A percentile compares a stretch with the other conserved stretches of the same genome.
phyloP scores from a whole-genome alignment of 1,140 invertebrate species.

The Galleria mellonella region DNA sequence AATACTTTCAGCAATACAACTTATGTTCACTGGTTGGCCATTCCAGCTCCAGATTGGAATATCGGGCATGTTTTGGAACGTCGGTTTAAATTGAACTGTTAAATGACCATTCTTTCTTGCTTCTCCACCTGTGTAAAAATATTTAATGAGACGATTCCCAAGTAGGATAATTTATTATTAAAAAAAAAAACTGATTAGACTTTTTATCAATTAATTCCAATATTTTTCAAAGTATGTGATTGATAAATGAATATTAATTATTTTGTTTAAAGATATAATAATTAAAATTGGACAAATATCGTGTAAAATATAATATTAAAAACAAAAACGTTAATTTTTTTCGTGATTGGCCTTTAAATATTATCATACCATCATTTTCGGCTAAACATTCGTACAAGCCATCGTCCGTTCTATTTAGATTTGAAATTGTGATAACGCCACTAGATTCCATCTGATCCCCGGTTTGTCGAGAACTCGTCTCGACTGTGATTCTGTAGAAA shows the following conservation, averaged over 20 bases:
- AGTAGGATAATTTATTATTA: too few relatives aligned
- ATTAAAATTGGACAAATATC: too few relatives aligned
- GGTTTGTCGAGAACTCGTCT: slow-evolving; percentile 57
- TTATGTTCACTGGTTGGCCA: slow-evolving; percentile 85
- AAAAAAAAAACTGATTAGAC: too few relatives aligned
- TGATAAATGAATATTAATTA: too few relatives aligned
- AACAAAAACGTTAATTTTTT: too few relatives aligned
- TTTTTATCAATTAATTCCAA: too few relatives aligned
- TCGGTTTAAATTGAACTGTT: slow-evolving; percentile 87
- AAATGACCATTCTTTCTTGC: slow-evolving; percentile 87
- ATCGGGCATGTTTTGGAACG: slow-evolving; percentile 84
- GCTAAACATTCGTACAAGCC: slow-evolving; percentile 93
- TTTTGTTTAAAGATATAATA: too few relatives aligned
- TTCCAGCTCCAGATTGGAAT: slow-evolving; percentile 88
- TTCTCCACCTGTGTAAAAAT: slow-evolving; percentile 70
- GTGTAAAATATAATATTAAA: too few relatives aligned
- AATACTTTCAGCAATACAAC: slow-evolving; percentile 91
- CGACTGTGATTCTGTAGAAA: slow-evolving; percentile 76
- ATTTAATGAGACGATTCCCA: too few relatives aligned
- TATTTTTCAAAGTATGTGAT: too few relatives aligned
- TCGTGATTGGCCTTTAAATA: background rate
- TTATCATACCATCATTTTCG: slow-evolving; percentile 77
- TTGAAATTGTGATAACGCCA: slow-evolving; percentile 79
- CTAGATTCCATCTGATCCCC: slow-evolving; percentile 77
- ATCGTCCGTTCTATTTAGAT: slow-evolving; percentile 82